Evolutionary conservation across 2,113 vertebrate genomes (phyloP).

Genomic region (Acrocephalus arundinaceus): DNA sequence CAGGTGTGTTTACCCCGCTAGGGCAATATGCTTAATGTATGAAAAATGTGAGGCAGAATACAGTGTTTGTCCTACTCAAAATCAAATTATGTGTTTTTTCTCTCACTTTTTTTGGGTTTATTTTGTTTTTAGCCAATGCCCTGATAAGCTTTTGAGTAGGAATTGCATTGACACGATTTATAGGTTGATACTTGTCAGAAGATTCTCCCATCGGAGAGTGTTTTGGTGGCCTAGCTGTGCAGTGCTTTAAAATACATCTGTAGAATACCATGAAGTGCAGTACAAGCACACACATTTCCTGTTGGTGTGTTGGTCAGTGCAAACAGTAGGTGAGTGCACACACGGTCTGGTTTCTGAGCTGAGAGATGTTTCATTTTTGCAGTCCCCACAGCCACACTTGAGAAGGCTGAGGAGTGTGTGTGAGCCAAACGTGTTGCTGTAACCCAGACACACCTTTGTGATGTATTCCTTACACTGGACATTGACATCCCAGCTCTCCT

Average conservation of each 20-base stretch:
- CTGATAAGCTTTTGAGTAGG: not conserved
- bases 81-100: not conserved
- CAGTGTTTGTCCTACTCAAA: not conserved
- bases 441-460: no score
- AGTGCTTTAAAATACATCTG: not conserved
- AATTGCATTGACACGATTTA: not conserved
- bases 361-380: not conserved
- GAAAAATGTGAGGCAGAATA: constrained; percentile 8
- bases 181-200: not conserved
- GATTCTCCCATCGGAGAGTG: not conserved
- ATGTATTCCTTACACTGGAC: not conserved
- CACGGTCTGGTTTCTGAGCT: not conserved
- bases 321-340: not conserved
- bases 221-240: not conserved
- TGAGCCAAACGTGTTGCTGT: fast-evolving
- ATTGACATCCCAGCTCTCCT: not conserved
- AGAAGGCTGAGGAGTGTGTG: not conserved
- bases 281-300: not conserved
- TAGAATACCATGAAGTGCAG: not conserved
- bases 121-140: not conserved
- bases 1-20: constrained; percentile 22
- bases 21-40: constrained; percentile 34
- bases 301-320: not conserved
- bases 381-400: not conserved
- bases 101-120: not conserved